Percentiles rank a stretch among this genome's conserved stretches.
phyloP scores from a whole-genome alignment of 2,888 invertebrate species.

The Marronus borbonicus region DNA sequence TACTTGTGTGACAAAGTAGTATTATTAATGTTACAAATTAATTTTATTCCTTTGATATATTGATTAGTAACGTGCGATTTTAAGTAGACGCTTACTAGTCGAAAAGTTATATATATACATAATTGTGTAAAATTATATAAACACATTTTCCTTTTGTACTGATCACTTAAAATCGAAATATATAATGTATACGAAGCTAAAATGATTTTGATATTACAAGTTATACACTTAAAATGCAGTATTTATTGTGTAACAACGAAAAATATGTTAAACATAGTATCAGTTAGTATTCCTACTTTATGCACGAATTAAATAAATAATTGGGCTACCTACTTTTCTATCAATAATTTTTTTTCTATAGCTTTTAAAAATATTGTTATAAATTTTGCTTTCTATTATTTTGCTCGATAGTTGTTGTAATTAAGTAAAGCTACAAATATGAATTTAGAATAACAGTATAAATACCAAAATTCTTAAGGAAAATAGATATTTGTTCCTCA shows the following conservation, averaged over 20 bases:
- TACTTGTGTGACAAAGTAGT: constrained; percentile 19
- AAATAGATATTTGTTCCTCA: too few relatives aligned
- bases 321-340: too few relatives aligned
- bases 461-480: too few relatives aligned
- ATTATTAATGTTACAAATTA: constrained; percentile 18
- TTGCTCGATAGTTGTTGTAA: neutral
- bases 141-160: neutral
- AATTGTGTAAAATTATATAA: neutral
- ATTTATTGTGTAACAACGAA: too few relatives aligned
- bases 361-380: neutral
- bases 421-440: neutral
- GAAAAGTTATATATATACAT: too few relatives aligned
- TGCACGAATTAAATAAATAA: too few relatives aligned
- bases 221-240: too few relatives aligned
- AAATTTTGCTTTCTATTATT: neutral
- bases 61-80: constrained; percentile 2
- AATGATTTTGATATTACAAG: too few relatives aligned
- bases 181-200: too few relatives aligned
- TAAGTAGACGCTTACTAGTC: neutral
- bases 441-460: too few relatives aligned
- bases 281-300: too few relatives aligned
- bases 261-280: too few relatives aligned
- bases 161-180: neutral
- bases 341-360: neutral
- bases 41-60: constrained; percentile 20